Percentiles rank a stretch among this genome's conserved stretches.
phyloP scores from a whole-genome alignment of 2,888 invertebrate genomes.

The Cartodere bifasciata region DNA sequence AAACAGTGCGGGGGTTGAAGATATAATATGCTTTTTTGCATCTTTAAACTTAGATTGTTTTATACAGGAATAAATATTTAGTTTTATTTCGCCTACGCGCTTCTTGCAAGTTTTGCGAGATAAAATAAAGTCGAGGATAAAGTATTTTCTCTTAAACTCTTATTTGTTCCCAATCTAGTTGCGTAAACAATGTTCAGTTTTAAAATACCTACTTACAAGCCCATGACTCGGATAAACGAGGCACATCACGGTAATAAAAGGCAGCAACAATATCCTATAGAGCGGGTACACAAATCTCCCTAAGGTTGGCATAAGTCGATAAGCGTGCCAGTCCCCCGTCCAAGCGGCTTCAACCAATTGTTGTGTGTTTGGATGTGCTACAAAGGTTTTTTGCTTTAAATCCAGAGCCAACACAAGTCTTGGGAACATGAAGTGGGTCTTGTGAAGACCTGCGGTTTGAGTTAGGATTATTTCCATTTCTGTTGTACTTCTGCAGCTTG shows the following conservation, averaged over 20 bases:
- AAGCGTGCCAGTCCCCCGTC: slow-evolving; percentile 42
- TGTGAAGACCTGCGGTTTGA: slow-evolving; percentile 28
- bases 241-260: slow-evolving; percentile 35
- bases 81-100: too few relatives aligned
- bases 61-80: too few relatives aligned
- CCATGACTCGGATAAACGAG: slow-evolving; percentile 35
- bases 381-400: slow-evolving; percentile 58
- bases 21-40: too few relatives aligned
- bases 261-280: slow-evolving; percentile 34
- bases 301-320: slow-evolving; percentile 26
- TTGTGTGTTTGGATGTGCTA: slow-evolving; percentile 64
- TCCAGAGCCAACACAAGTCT: slow-evolving; percentile 56
- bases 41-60: too few relatives aligned
- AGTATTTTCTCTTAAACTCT: too few relatives aligned
- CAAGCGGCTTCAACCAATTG: slow-evolving; percentile 52
- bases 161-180: too few relatives aligned
- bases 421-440: slow-evolving; percentile 35
- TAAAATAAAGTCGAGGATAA: too few relatives aligned
- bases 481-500: slow-evolving; percentile 52
- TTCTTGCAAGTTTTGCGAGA: too few relatives aligned
- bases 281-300: slow-evolving; percentile 23
- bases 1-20: too few relatives aligned
- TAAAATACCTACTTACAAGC: too few relatives aligned
- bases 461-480: slow-evolving; percentile 56
- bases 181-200: too few relatives aligned